Conservation (phyloP, 2,888 invertebrate genomes). For the Cosmia pyralina region DNA sequence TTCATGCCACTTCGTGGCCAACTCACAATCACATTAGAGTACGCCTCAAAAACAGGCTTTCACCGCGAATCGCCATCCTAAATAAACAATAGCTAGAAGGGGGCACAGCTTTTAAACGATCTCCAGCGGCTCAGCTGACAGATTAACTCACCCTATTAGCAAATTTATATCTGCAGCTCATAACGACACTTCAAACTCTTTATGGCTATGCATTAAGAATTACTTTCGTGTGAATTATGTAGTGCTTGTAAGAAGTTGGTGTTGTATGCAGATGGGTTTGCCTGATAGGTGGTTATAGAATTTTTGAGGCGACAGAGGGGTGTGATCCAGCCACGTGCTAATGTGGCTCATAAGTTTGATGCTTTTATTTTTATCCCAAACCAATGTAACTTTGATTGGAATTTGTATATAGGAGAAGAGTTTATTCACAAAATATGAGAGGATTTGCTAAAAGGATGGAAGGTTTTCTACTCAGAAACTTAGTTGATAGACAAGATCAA, state of each 20-base stretch:
- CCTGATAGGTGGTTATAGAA: constrained; percentile 86
- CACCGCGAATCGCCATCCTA: constrained; percentile 88
- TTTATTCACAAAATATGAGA: constrained; percentile 15
- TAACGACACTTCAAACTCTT: constrained; percentile 40
- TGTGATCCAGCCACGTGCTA: constrained; percentile 83
- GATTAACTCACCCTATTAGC: constrained; percentile 86
- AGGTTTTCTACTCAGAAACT: constrained; percentile 18
- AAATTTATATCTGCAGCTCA: constrained; percentile 69
- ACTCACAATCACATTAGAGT: constrained; percentile 87
- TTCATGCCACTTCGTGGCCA: constrained; percentile 76
- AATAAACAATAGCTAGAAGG: constrained; percentile 89
- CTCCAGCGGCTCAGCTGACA: constrained; percentile 88
- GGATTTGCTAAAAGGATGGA: constrained; percentile 10
- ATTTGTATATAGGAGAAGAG: constrained; percentile 17
- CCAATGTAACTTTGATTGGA: constrained; percentile 52
- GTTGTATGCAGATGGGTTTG: constrained; percentile 78
- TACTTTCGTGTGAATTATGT: constrained; percentile 54
- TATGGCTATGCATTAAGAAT: constrained; percentile 57
- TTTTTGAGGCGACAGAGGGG: constrained; percentile 85
- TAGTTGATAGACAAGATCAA: constrained; percentile 11
- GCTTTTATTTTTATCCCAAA: constrained; percentile 58
- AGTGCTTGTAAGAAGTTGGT: constrained; percentile 32
- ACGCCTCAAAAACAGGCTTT: constrained; percentile 88
- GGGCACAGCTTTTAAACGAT: constrained; percentile 88
- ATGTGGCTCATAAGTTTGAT: constrained; percentile 74